Evolutionary conservation across 2,888 invertebrate species (phyloP).

Genomic region (Trissolcus japonicus): DNA sequence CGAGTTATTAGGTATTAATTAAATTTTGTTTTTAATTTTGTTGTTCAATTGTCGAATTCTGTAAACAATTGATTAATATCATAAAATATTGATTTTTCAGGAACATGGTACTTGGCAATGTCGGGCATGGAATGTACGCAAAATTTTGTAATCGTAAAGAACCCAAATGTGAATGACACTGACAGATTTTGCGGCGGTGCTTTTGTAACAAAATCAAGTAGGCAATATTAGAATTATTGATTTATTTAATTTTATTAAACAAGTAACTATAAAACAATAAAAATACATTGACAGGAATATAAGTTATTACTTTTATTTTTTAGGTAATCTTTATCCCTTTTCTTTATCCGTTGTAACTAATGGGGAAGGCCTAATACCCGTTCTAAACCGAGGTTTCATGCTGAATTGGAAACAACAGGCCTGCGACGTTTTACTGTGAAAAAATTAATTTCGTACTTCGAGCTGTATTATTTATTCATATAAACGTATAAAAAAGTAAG

Average conservation of each 20-base stretch:
- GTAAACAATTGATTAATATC: no score
- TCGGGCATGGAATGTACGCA: conserved; percentile 81
- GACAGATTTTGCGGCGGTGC: conserved; percentile 88
- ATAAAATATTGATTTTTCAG: conserved; percentile 54
- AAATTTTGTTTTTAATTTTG: no score
- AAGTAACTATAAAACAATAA: no score
- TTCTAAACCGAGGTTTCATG: conserved; percentile 86
- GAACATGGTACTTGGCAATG: conserved; percentile 78
- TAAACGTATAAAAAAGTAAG: not conserved
- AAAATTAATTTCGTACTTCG: not conserved
- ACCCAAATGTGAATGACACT: conserved; percentile 77
- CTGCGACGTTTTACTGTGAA: conserved; percentile 76
- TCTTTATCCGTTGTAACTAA: conserved; percentile 84
- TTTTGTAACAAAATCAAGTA: conserved; percentile 81
- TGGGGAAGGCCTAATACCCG: conserved; percentile 76
- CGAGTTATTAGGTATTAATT: conserved; percentile 77
- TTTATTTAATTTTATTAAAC: not conserved
- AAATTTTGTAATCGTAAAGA: conserved; percentile 86
- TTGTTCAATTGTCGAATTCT: no score
- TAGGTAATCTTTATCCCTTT: conserved; percentile 84
- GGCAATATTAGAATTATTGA: conserved; percentile 64
- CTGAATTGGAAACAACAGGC: conserved; percentile 83
- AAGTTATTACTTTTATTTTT: conserved; percentile 61
- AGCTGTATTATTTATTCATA: not conserved
- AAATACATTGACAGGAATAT: no score